Percentiles rank a stretch among this genome's conserved stretches.
phyloP scores from a whole-genome alignment of 2,797 vertebrate genomes.

The Paramormyrops hopkinsi region DNA sequence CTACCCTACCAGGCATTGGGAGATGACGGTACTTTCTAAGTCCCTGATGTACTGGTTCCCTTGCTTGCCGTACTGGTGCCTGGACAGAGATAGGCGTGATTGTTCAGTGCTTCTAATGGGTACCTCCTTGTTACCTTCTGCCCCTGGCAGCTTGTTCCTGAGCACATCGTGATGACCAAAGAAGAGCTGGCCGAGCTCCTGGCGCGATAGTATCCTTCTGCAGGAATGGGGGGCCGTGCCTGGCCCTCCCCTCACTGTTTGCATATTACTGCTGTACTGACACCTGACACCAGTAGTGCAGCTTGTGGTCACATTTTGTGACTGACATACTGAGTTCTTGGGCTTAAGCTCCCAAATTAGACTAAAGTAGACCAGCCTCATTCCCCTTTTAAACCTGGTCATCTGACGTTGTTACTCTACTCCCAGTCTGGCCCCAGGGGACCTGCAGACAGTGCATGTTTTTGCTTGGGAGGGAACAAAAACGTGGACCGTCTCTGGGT shows the following conservation, averaged over 20 bases:
- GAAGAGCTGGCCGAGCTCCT: conserved; percentile 90
- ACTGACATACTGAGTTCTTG: background rate
- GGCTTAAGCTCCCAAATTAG: background rate
- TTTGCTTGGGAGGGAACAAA: background rate
- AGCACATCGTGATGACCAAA: conserved; percentile 97
- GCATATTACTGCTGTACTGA: background rate
- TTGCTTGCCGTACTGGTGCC: background rate
- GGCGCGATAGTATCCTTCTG: conserved; percentile 93
- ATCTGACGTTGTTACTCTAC: background rate
- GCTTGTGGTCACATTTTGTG: background rate
- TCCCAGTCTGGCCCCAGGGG: background rate
- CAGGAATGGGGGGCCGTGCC: background rate
- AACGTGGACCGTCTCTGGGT: background rate
- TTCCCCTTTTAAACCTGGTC: background rate
- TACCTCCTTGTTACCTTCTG: background rate
- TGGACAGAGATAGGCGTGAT: too few relatives aligned
- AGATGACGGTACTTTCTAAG: background rate
- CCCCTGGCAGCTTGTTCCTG: conserved; percentile 79
- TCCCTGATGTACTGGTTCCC: background rate
- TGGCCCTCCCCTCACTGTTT: background rate
- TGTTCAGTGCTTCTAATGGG: background rate
- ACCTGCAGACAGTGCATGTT: background rate
- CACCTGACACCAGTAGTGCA: background rate
- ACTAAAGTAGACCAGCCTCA: background rate
- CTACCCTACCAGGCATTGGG: background rate